Percentiles rank a stretch among this genome's conserved stretches.
phyloP scores from a whole-genome alignment of 2,797 vertebrate genomes.

The Rhinogobio ventralis region DNA sequence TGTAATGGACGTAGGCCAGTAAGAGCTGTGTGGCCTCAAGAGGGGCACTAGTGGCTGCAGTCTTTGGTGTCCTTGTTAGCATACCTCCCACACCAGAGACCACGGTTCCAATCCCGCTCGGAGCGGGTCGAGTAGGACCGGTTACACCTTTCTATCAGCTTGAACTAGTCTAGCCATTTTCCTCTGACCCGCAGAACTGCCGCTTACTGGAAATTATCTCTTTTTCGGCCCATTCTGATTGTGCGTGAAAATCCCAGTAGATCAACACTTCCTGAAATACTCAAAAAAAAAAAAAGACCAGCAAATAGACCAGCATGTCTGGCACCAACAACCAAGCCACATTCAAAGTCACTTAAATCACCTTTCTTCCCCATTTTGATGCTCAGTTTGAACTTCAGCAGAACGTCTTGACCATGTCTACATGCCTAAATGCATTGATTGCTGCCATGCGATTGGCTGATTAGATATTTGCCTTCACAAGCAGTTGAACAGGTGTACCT shows the following conservation, averaged over 20 bases:
- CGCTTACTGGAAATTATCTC: not conserved
- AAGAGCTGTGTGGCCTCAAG: too few relatives aligned
- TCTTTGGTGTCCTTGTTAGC: too few relatives aligned
- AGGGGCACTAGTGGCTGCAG: too few relatives aligned
- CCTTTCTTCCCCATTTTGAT: not conserved
- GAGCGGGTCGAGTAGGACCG: too few relatives aligned
- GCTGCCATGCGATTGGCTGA: not conserved
- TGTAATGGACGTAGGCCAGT: too few relatives aligned
- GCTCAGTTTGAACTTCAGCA: not conserved
- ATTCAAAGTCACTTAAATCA: not conserved
- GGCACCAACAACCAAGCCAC: not conserved
- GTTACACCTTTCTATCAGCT: slow-evolving; percentile 42
- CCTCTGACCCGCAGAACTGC: slow-evolving; percentile 31
- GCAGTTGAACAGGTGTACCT: not conserved
- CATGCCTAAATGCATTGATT: not conserved
- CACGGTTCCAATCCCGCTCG: too few relatives aligned
- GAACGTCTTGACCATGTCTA: not conserved
- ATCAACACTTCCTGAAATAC: too few relatives aligned
- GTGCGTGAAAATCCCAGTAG: too few relatives aligned
- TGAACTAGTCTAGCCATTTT: slow-evolving; percentile 47
- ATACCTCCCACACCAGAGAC: too few relatives aligned
- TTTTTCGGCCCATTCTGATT: slow-evolving; percentile 31
- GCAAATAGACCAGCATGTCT: too few relatives aligned
- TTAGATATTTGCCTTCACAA: not conserved
- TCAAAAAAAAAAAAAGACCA: too few relatives aligned